Evolutionary conservation across 2,797 vertebrate species (phyloP).

Genomic region (Acrocephalus scirpaceus): DNA sequence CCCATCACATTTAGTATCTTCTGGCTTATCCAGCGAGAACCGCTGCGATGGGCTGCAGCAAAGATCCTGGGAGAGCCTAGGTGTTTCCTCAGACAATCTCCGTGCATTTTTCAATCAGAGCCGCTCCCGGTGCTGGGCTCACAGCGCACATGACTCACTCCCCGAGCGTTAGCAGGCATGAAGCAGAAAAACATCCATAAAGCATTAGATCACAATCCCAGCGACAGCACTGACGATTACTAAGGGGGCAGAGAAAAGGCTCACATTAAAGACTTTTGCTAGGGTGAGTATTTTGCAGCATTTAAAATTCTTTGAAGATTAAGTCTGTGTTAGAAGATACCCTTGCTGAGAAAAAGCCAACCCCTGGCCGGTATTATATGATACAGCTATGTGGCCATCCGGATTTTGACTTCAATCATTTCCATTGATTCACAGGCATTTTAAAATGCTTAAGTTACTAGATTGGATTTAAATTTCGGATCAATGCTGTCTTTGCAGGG

Average conservation of each 20-base stretch:
- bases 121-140: not conserved
- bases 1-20: not conserved
- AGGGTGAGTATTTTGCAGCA: slow-evolving; percentile 35
- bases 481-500: slow-evolving; percentile 62
- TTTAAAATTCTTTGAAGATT: slow-evolving; percentile 68
- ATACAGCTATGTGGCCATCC: slow-evolving; percentile 41
- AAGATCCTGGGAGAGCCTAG: not conserved
- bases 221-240: slow-evolving; percentile 36
- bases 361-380: slow-evolving; percentile 46
- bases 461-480: slow-evolving; percentile 65
- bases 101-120: not conserved
- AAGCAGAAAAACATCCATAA: slow-evolving; percentile 67
- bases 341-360: slow-evolving; percentile 39
- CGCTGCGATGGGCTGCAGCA: not conserved
- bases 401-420: slow-evolving; percentile 71
- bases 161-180: not conserved
- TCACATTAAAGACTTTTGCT: slow-evolving; percentile 20
- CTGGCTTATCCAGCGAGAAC: not conserved
- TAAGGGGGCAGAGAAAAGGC: slow-evolving; percentile 9
- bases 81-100: not conserved
- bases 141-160: not conserved
- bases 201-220: slow-evolving; percentile 60
- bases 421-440: slow-evolving; percentile 64
- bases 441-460: slow-evolving; percentile 70
- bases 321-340: slow-evolving; percentile 53